Conservation (phyloP, 2,797 vertebrate genomes). For the Emydoidea blandingii region DNA sequence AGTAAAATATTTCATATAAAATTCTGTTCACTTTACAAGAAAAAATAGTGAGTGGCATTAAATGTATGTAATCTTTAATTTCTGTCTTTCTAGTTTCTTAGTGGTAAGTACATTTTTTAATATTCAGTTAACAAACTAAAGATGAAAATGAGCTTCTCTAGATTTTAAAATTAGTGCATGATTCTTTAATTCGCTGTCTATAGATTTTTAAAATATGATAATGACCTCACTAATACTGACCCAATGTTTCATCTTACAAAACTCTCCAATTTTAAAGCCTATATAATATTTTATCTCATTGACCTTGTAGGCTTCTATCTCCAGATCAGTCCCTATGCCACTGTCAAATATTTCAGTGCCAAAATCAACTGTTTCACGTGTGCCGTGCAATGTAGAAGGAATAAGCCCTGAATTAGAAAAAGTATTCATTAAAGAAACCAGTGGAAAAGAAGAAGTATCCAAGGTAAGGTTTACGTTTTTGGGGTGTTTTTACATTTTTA, state of each 20-base stretch:
- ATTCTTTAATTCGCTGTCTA: background rate
- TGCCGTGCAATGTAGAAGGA: slow-evolving; percentile 93
- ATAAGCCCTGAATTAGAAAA: slow-evolving; percentile 96
- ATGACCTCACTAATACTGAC: background rate
- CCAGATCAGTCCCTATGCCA: slow-evolving; percentile 87
- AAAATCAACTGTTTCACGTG: slow-evolving; percentile 89
- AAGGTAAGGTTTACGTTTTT: slow-evolving; percentile 77
- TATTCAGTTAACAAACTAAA: background rate
- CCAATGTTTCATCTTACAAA: background rate
- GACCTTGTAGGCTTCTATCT: slow-evolving; percentile 84
- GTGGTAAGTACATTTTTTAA: background rate
- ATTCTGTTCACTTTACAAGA: background rate
- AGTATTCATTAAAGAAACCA: slow-evolving; percentile 93
- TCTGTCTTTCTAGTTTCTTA: background rate
- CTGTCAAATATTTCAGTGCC: slow-evolving; percentile 86
- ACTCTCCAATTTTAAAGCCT: background rate
- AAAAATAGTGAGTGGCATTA: background rate
- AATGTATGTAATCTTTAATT: background rate
- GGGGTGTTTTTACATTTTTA: background rate
- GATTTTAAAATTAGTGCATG: background rate
- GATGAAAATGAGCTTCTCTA: background rate
- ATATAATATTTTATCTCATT: background rate
- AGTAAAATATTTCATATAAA: background rate
- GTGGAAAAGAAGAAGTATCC: slow-evolving; percentile 87
- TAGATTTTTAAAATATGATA: background rate